Evolutionary conservation across 2,888 invertebrate species (phyloP).

Genomic region (Autographa gamma): DNA sequence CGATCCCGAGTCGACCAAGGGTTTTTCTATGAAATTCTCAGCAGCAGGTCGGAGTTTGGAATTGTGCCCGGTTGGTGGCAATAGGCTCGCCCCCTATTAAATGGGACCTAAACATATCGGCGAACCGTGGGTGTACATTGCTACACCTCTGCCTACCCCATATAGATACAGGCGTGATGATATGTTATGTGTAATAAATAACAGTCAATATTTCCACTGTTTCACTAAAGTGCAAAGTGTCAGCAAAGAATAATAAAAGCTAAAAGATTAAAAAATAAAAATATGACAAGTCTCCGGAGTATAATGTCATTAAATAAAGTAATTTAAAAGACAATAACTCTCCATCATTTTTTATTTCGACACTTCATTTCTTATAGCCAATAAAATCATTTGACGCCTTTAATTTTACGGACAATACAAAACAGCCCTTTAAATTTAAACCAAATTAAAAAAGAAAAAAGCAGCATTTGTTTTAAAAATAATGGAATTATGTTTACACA

Average conservation of each 20-base stretch:
- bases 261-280: not conserved
- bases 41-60: too few species aligned
- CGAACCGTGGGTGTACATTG: too few species aligned
- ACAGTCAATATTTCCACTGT: not conserved
- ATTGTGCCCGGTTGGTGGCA: too few species aligned
- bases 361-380: constrained; percentile 1
- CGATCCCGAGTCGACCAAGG: too few species aligned
- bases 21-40: too few species aligned
- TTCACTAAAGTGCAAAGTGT: not conserved
- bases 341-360: constrained; percentile 6
- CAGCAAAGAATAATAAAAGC: not conserved
- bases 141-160: too few species aligned
- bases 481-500: constrained; percentile 9
- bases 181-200: too few species aligned
- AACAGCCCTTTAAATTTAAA: not conserved
- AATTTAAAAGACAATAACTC: constrained; percentile 5
- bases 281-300: not conserved
- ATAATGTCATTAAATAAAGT: constrained; percentile 5
- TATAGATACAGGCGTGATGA: too few species aligned
- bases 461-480: constrained; percentile 1
- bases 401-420: not conserved
- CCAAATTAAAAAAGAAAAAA: not conserved
- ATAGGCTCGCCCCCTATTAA: too few species aligned
- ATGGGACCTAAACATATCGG: too few species aligned
- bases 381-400: constrained; percentile 2